phyloP scores from a whole-genome alignment of 2,888 invertebrate species.

The Podabrus alpinus region DNA sequence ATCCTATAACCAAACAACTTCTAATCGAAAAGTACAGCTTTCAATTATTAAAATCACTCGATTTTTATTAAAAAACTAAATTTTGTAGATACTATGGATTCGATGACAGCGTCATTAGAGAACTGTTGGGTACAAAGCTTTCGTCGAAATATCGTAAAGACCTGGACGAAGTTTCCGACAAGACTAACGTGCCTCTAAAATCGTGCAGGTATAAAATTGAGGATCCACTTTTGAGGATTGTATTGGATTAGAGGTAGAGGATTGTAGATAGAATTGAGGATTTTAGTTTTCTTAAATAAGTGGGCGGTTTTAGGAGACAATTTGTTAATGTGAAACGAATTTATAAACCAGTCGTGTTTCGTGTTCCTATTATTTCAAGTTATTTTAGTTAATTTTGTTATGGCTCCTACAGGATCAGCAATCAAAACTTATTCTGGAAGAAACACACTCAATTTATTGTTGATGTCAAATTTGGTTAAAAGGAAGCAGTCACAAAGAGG shows the following conservation, averaged over 20 bases:
- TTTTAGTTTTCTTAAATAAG: conserved; percentile 62
- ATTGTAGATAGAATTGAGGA: background rate
- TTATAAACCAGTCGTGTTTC: conserved; percentile 54
- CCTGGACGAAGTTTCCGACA: conserved; percentile 86
- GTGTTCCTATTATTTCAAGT: background rate
- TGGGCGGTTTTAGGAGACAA: too few relatives aligned
- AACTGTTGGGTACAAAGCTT: conserved; percentile 89
- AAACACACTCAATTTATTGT: conserved; percentile 31
- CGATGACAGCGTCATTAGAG: too few relatives aligned
- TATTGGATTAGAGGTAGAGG: too few relatives aligned
- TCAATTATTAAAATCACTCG: conserved; percentile 35
- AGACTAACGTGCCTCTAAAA: conserved; percentile 73
- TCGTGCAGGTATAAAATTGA: too few relatives aligned
- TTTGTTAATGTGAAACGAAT: conserved; percentile 94
- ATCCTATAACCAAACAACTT: conserved; percentile 79
- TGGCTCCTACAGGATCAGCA: conserved; percentile 3
- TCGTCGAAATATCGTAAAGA: conserved; percentile 91
- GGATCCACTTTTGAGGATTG: conserved; percentile 60
- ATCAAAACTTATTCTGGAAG: conserved; percentile 30
- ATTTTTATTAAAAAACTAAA: too few relatives aligned
- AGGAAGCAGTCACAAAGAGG: conserved; percentile 20
- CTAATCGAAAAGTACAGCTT: conserved; percentile 82
- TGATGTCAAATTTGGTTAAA: conserved; percentile 36
- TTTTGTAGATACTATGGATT: too few relatives aligned
- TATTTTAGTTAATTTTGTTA: background rate